Conservation (phyloP, 2,113 vertebrate genomes). For the Lethenteron reissneri region DNA sequence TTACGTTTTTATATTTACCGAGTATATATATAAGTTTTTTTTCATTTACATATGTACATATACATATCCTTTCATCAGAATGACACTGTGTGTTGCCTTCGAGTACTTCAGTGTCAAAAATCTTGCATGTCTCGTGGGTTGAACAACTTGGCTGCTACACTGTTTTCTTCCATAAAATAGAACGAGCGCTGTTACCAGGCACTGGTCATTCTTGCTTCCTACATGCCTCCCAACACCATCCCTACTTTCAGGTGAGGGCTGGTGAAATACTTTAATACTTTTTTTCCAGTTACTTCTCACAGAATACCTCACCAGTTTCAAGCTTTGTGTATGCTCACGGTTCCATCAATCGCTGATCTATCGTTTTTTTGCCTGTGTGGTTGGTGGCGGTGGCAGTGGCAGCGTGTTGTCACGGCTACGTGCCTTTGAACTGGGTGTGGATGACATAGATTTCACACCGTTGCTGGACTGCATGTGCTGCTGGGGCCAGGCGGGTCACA, state of each 20-base stretch:
- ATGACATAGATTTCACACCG: too few species aligned
- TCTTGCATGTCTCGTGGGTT: background rate
- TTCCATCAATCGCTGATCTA: background rate
- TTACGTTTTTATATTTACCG: too few species aligned
- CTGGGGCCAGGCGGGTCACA: constrained; percentile 46
- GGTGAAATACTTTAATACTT: background rate
- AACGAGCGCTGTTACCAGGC: constrained; percentile 43
- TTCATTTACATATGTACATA: too few species aligned
- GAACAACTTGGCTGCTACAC: too few species aligned
- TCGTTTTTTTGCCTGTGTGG: background rate
- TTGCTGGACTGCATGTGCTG: constrained; percentile 8
- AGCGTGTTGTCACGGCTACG: too few species aligned
- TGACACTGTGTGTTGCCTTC: too few species aligned
- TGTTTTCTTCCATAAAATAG: constrained; percentile 20
- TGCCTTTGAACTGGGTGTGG: too few species aligned
- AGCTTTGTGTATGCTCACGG: background rate
- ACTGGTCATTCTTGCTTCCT: constrained; percentile 50
- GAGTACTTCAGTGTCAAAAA: background rate
- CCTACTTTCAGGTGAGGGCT: constrained; percentile 52
- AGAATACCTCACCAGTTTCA: constrained; percentile 6
- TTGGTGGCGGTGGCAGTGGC: constrained; percentile 24
- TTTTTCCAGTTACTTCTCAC: background rate
- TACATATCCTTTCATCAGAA: too few species aligned
- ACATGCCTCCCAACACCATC: constrained; percentile 42
- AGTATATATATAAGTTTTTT: too few species aligned